A percentile compares a stretch with the other conserved stretches of the same genome.
Evolutionary conservation across 2,113 vertebrate species (phyloP).

Genomic region (Martes martes): DNA sequence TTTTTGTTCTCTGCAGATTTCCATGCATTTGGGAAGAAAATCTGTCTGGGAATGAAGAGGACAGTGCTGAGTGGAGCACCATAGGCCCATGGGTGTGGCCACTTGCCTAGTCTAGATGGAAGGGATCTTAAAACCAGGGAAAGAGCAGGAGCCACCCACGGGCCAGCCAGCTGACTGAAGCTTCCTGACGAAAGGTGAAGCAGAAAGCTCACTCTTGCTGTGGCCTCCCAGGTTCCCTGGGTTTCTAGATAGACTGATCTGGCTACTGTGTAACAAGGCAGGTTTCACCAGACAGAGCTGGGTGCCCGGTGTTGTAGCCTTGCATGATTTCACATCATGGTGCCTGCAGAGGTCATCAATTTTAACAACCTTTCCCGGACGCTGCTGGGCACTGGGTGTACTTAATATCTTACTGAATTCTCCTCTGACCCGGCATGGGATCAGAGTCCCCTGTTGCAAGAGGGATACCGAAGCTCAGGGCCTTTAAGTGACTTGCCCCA

Average conservation of each 20-base stretch:
- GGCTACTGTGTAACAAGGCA: neutral
- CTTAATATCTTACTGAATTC: neutral
- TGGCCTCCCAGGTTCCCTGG: neutral
- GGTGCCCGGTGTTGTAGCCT: neutral
- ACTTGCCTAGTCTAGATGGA: accelerated
- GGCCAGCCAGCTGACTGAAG: neutral
- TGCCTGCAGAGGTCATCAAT: neutral
- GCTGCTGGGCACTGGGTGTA: neutral
- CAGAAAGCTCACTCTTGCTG: neutral
- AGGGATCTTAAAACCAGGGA: neutral
- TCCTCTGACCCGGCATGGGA: neutral
- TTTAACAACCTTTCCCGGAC: neutral
- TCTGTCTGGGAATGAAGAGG: neutral
- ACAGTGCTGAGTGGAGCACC: accelerated
- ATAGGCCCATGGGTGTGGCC: neutral
- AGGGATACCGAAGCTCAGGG: no score
- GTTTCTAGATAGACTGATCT: neutral
- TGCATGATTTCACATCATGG: neutral
- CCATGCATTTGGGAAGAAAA: neutral
- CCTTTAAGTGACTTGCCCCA: neutral
- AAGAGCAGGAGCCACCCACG: neutral
- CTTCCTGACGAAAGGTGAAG: neutral
- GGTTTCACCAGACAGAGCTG: neutral
- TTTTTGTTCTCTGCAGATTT: neutral
- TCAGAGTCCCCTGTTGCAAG: neutral